These are phyloP conservation scores for Cotesia chilonis DNA, from an alignment of 1,140 invertebrate species.

Conservation along the genomic window DNA sequence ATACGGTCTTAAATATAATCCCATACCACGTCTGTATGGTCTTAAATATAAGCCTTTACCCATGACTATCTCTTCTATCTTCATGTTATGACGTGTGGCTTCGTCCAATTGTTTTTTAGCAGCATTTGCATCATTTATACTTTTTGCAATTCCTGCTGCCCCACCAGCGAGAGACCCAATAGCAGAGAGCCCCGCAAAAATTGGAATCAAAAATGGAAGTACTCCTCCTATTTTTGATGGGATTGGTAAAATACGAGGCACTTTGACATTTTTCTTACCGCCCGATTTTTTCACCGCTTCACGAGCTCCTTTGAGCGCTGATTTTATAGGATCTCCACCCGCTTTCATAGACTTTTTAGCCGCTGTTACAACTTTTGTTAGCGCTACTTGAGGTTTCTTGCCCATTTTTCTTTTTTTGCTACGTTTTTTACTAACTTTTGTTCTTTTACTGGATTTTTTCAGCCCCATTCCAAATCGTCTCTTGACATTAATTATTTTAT, in stretches of 20 bases:
- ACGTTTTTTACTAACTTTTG: too few relatives aligned
- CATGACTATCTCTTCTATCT: conserved; percentile 51
- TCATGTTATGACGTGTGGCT: conserved; percentile 43
- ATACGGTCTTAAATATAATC: conserved; percentile 34
- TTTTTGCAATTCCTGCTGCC: conserved; percentile 44
- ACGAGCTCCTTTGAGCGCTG: too few relatives aligned
- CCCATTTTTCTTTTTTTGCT: too few relatives aligned
- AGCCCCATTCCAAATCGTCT: conserved; percentile 18
- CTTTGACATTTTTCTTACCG: background rate
- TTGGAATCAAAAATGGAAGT: conserved; percentile 24
- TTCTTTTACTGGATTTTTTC: background rate
- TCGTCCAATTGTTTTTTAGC: conserved; percentile 45
- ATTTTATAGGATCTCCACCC: too few relatives aligned
- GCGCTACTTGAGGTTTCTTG: too few relatives aligned
- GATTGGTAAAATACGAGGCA: conserved; percentile 28
- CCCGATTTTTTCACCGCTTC: too few relatives aligned
- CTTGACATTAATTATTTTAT: too few relatives aligned
- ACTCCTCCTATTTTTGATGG: conserved; percentile 20
- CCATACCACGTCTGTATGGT: conserved; percentile 47
- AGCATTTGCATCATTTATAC: conserved; percentile 43
- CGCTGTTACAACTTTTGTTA: too few relatives aligned
- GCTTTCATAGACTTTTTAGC: too few relatives aligned
- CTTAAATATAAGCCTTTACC: conserved; percentile 48
- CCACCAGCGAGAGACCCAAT: conserved; percentile 37
- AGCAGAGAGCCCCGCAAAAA: conserved; percentile 36